Percentiles rank a stretch among this genome's conserved stretches.
Conservation (phyloP, 2,113 vertebrate species). For the Paratilapia polleni region DNA sequence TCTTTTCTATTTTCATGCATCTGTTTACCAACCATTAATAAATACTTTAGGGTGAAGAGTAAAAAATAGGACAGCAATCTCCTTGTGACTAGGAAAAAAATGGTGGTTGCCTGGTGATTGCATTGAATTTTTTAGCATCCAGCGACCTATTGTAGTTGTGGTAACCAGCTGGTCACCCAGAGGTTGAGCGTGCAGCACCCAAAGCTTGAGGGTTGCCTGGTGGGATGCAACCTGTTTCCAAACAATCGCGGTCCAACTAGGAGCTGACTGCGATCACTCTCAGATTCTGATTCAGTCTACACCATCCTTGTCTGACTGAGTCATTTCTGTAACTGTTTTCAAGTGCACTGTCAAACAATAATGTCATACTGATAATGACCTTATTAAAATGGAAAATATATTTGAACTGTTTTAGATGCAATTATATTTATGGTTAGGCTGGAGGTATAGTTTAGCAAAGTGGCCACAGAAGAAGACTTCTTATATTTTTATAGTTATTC, state of each 20-base stretch:
- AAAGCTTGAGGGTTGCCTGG: neutral
- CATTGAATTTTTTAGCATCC: neutral
- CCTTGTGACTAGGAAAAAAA: neutral
- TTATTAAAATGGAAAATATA: neutral
- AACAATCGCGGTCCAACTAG: neutral
- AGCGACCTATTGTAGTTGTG: neutral
- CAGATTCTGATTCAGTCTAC: too few species aligned
- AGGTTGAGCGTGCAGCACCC: fast-evolving
- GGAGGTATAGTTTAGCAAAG: neutral
- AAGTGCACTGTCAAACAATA: neutral
- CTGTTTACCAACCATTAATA: neutral
- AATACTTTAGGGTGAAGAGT: neutral
- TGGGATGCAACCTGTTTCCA: neutral
- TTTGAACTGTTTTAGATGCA: neutral
- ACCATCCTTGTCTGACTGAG: too few species aligned
- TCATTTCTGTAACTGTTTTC: neutral
- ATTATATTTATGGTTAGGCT: neutral
- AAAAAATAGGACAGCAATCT: neutral
- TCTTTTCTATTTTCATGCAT: neutral
- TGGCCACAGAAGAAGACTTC: neutral
- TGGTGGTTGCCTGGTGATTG: too few species aligned
- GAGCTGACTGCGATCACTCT: neutral
- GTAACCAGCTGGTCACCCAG: neutral
- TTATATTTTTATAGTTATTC: neutral
- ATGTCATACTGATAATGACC: neutral